Evolutionary conservation across 1,140 invertebrate genomes (phyloP).

Genomic region (Drosophila sp.): DNA sequence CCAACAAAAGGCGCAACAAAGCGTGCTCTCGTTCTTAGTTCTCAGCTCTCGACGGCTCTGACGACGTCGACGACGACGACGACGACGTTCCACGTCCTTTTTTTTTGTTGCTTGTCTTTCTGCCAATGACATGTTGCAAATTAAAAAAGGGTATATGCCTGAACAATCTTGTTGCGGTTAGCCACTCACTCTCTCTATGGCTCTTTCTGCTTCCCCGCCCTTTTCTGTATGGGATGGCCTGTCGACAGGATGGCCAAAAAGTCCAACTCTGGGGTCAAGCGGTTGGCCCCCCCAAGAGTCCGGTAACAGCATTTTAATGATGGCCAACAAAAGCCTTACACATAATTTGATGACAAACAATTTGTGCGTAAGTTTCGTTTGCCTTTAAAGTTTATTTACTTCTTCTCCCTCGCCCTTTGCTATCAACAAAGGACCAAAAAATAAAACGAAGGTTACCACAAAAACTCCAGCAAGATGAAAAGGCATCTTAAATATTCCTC

Average conservation of each 20-base stretch:
- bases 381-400: constrained; percentile 56
- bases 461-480: constrained; percentile 40
- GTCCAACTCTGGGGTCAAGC: constrained; percentile 30
- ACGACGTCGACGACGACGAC: constrained; percentile 5
- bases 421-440: background rate
- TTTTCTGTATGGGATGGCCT: constrained; percentile 8
- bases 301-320: constrained; percentile 79
- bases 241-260: constrained; percentile 22
- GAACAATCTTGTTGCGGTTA: constrained; percentile 75
- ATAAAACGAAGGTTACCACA: constrained; percentile 23
- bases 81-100: constrained; percentile 50
- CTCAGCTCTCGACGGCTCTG: constrained; percentile 4
- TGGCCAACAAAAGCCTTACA: constrained; percentile 64
- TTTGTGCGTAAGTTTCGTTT: constrained; percentile 68
- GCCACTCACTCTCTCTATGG: constrained; percentile 5
- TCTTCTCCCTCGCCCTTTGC: constrained; percentile 37
- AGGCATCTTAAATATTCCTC: constrained; percentile 66
- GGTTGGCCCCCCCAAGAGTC: constrained; percentile 21
- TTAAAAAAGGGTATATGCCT: constrained; percentile 80
- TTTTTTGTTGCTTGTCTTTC: constrained; percentile 73
- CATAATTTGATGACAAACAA: constrained; percentile 80
- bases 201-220: background rate
- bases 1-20: constrained; percentile 74
- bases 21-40: constrained; percentile 44
- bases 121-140: constrained; percentile 81